phyloP scores from a whole-genome alignment of 2,797 vertebrate genomes.

The Erpetoichthys calabaricus region DNA sequence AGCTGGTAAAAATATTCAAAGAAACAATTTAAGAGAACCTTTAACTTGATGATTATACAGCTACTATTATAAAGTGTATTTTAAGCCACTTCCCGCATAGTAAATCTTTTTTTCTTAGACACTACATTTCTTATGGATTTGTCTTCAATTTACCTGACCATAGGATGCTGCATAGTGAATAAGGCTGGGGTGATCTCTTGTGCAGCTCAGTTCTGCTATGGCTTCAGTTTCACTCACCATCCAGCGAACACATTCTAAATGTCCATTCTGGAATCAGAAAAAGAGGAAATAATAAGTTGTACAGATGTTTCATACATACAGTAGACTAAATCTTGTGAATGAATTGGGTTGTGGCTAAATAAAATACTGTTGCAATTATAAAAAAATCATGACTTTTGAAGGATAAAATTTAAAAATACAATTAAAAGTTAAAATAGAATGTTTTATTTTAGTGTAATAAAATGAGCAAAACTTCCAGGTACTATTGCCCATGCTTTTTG shows the following conservation, averaged over 20 bases:
- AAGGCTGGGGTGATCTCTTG: slow-evolving; percentile 83
- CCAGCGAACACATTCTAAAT: slow-evolving; percentile 90
- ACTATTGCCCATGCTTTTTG: no score
- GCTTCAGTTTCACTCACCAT: slow-evolving; percentile 97
- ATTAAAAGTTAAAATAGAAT: no score
- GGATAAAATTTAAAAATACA: not conserved
- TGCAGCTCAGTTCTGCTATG: slow-evolving; percentile 90
- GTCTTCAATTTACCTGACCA: slow-evolving; percentile 65
- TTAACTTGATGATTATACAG: no score
- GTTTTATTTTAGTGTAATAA: no score
- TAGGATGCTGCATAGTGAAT: slow-evolving; percentile 88
- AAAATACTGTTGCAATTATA: not conserved
- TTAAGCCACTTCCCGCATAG: no score
- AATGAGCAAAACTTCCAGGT: no score
- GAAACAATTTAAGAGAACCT: no score
- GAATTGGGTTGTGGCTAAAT: not conserved
- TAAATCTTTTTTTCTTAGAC: no score
- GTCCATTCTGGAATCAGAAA: slow-evolving; percentile 59
- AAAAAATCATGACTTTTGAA: no score
- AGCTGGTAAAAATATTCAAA: no score
- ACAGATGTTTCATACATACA: not conserved
- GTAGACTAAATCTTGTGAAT: not conserved
- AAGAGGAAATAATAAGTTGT: not conserved
- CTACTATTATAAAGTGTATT: no score
- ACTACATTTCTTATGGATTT: no score